Conservation (phyloP, 2,113 vertebrate species). For the Cyanoliseus patagonus region DNA sequence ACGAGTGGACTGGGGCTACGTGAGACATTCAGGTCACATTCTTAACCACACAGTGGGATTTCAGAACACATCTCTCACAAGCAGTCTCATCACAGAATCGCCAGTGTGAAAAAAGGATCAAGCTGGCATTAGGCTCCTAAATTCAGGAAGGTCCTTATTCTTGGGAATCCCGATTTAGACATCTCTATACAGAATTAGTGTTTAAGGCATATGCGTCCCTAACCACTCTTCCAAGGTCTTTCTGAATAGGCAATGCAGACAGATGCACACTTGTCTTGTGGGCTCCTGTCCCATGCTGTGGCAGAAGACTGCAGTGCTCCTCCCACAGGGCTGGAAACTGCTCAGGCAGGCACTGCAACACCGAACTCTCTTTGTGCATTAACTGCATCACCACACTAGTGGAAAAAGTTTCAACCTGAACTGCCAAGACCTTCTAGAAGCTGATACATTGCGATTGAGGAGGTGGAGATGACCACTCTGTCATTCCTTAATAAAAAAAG, state of each 20-base stretch:
- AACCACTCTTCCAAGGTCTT: background rate
- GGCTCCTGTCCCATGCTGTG: accelerated
- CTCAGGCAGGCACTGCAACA: background rate
- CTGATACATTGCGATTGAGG: background rate
- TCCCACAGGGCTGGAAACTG: background rate
- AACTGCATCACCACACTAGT: accelerated
- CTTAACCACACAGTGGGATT: background rate
- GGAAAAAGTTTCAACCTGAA: background rate
- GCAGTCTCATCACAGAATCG: background rate
- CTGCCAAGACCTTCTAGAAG: background rate
- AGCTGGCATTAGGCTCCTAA: background rate
- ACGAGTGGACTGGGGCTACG: too few species aligned
- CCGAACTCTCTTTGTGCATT: background rate
- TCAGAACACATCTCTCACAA: background rate
- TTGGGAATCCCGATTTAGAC: background rate
- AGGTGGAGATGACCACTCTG: background rate
- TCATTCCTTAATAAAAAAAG: background rate
- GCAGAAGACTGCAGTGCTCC: background rate
- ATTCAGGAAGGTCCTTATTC: background rate
- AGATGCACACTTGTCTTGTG: background rate
- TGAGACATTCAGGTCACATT: accelerated
- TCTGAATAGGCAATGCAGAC: background rate
- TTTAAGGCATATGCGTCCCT: background rate
- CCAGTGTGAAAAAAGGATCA: background rate
- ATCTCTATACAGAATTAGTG: background rate